Conservation (phyloP, 2,888 invertebrate species). For the Trichopoda pennipes region DNA sequence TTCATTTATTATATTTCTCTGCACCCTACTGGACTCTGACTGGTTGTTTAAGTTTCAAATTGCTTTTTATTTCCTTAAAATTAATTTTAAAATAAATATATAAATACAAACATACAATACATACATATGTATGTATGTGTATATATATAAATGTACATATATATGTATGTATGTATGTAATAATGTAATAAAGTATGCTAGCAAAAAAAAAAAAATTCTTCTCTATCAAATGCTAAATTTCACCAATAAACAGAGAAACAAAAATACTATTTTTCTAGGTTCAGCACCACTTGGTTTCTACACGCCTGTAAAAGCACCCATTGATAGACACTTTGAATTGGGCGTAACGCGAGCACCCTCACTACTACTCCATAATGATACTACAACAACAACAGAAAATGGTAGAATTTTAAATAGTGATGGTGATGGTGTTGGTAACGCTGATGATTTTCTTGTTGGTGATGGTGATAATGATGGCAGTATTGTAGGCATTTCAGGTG, state of each 20-base stretch:
- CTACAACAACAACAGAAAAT: slow-evolving; percentile 65
- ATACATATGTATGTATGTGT: too few relatives aligned
- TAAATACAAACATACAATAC: too few relatives aligned
- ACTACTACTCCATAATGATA: slow-evolving; percentile 58
- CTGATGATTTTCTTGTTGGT: background rate
- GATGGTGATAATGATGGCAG: slow-evolving; percentile 68
- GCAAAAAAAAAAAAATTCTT: background rate
- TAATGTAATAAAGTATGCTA: too few relatives aligned
- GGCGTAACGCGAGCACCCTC: slow-evolving; percentile 86
- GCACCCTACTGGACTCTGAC: too few relatives aligned
- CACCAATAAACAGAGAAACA: slow-evolving; percentile 25
- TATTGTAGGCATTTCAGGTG: slow-evolving; percentile 71
- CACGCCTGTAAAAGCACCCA: slow-evolving; percentile 89
- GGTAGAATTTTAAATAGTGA: slow-evolving; percentile 65
- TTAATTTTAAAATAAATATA: slow-evolving; percentile 2
- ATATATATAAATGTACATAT: too few relatives aligned
- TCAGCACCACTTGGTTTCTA: slow-evolving; percentile 89
- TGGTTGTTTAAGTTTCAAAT: slow-evolving; percentile 35
- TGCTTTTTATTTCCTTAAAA: slow-evolving; percentile 10
- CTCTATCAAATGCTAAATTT: slow-evolving; percentile 21
- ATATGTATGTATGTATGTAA: too few relatives aligned
- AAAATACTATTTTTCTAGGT: slow-evolving; percentile 73
- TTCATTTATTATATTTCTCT: slow-evolving; percentile 5
- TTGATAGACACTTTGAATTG: slow-evolving; percentile 87
- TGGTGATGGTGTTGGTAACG: slow-evolving; percentile 44